Evolutionary conservation across 2,113 vertebrate species (phyloP).

Genomic region (Amphiprion percula): DNA sequence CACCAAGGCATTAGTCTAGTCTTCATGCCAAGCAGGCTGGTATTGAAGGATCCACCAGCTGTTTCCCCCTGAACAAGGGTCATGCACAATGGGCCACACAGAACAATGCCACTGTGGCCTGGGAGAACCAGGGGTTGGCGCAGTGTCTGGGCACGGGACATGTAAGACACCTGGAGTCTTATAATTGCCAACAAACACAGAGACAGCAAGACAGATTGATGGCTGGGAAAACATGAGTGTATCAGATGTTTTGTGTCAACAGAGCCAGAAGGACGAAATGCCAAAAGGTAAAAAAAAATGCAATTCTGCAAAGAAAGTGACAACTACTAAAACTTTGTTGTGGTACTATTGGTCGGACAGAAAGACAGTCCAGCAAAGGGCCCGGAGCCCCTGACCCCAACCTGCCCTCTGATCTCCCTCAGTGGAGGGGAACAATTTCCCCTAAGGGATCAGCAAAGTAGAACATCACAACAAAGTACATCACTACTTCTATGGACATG

Average conservation of each 20-base stretch:
- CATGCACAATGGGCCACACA: slow-evolving; percentile 70
- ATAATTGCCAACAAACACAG: slow-evolving; percentile 67
- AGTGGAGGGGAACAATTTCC: neutral
- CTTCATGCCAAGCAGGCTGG: slow-evolving; percentile 67
- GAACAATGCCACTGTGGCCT: slow-evolving; percentile 78
- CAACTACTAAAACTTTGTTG: neutral
- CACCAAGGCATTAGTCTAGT: slow-evolving; percentile 30
- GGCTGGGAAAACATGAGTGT: slow-evolving; percentile 41
- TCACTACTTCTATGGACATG: neutral
- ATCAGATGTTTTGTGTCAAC: slow-evolving; percentile 48
- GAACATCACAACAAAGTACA: slow-evolving; percentile 16
- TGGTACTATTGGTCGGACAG: neutral
- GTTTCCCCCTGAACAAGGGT: slow-evolving; percentile 80
- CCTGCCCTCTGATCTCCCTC: neutral
- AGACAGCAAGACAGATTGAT: slow-evolving; percentile 42
- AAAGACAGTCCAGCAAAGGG: neutral
- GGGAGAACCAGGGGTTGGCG: slow-evolving; percentile 63
- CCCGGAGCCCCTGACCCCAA: neutral
- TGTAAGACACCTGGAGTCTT: slow-evolving; percentile 77
- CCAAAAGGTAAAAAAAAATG: slow-evolving; percentile 13
- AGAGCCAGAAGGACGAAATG: slow-evolving; percentile 29
- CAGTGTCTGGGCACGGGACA: slow-evolving; percentile 48
- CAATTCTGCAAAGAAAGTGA: slow-evolving; percentile 23
- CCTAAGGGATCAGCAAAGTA: slow-evolving; percentile 11
- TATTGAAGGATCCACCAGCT: slow-evolving; percentile 80